Base-by-base conservation (phyloP, 2,888 invertebrate genomes). In the Sinelater perroti region DNA sequence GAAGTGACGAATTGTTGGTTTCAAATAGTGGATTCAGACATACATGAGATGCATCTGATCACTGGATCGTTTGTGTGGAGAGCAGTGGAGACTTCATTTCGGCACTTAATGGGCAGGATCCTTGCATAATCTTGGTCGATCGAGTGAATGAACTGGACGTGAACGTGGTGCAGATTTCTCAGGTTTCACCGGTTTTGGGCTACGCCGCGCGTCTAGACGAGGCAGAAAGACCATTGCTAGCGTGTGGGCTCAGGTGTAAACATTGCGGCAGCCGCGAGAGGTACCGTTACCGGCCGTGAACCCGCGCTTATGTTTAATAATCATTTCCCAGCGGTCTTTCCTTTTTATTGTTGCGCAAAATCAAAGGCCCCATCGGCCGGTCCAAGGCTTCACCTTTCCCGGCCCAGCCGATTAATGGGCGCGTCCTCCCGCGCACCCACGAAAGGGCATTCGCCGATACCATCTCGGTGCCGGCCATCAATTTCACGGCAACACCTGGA, bases 271-370 rank as follows among this genome's bases (percentile, higher is more conserved):
- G 50, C 51, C 50, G 55, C 44, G 30, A 36, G 42, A 26, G 30
- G 49, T 55, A 59, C 59, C 59, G 59, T 59, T 59, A 59, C 46
- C 50, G 59, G 55, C 54, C 59, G 50, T 59, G 55, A 59, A 50
- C 59, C 55, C 44, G 49, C 45, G 54, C 46, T 33, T 24, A 47
- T 47, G 42, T 55, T 51, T 59, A 54, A 54, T 55, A 55, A 59
- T 46, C 38, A 50, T 57, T 56, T 57, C 52, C 57, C 52, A 57
- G 46, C 51, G 46, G 40, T 52, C 33, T 52, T 42, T 30, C 30
- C 8, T 30, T 51, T 42, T 51, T 51, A 51, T 51, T 40, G 51
- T 30, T 35, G 42, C 42, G 31, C 31, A 26, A 51, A 26, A 42
- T 21, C 35, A 42, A 44, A 44, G 30, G 44, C 30, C 44, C 10